Conservation (phyloP, 2,888 invertebrate species). For the Antitype chi region DNA sequence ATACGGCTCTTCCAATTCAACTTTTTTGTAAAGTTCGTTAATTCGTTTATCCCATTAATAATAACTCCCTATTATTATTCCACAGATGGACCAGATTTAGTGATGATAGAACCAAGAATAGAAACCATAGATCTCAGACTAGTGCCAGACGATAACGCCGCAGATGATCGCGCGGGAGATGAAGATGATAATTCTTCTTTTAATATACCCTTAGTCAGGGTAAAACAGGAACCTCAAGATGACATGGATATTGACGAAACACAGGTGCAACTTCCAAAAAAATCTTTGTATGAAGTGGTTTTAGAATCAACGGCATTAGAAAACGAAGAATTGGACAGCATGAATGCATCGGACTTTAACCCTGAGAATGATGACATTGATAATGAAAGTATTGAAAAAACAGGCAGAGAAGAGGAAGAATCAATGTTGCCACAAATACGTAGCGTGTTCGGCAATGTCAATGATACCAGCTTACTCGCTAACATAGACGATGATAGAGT, state of each 20-base stretch:
- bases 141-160: conserved; percentile 75
- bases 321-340: conserved; percentile 52
- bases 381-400: conserved; percentile 11
- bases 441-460: conserved; percentile 66
- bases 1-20: neutral
- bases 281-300: conserved; percentile 50
- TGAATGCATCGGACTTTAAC: conserved; percentile 4
- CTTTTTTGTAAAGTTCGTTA: neutral
- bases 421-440: conserved; percentile 66
- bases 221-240: conserved; percentile 61
- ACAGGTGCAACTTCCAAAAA: conserved; percentile 32
- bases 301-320: conserved; percentile 48
- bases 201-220: conserved; percentile 53
- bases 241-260: conserved; percentile 37
- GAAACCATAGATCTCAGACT: conserved; percentile 80
- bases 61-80: neutral
- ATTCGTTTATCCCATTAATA: neutral
- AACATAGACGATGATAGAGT: conserved; percentile 12
- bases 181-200: neutral
- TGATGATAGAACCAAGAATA: conserved; percentile 76
- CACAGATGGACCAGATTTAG: conserved; percentile 50
- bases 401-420: conserved; percentile 7
- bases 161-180: conserved; percentile 24
- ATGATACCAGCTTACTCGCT: conserved; percentile 33
- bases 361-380: conserved; percentile 3